phyloP scores from a whole-genome alignment of 2,888 invertebrate species.

The Hydropsyche betteni region DNA sequence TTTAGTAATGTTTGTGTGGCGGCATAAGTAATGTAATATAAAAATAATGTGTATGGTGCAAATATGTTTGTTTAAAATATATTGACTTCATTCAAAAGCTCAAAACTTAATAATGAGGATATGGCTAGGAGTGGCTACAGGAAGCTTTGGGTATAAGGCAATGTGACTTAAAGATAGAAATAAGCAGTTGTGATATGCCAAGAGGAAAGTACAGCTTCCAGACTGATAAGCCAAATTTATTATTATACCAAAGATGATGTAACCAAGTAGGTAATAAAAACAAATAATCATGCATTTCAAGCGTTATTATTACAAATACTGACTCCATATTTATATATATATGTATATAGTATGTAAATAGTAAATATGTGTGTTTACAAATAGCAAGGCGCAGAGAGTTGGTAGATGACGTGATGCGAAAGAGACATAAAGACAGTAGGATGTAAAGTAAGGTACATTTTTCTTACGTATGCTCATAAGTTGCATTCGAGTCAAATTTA shows the following conservation, averaged over 20 bases:
- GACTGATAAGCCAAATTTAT: conserved; percentile 65
- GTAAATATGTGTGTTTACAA: conserved; percentile 60
- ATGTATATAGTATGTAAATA: conserved; percentile 54
- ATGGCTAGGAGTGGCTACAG: conserved; percentile 45
- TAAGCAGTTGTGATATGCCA: conserved; percentile 52
- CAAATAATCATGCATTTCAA: conserved; percentile 88
- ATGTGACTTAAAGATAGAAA: conserved; percentile 48
- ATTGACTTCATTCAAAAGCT: conserved; percentile 40
- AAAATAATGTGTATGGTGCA: conserved; percentile 36
- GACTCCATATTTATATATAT: conserved; percentile 64
- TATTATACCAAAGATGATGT: conserved; percentile 52
- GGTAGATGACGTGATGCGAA: conserved; percentile 52
- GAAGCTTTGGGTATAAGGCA: conserved; percentile 49
- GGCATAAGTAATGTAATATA: background rate
- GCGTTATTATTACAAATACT: conserved; percentile 88
- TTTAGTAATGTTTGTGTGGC: conserved; percentile 11
- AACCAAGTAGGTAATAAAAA: conserved; percentile 69
- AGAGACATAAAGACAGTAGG: conserved; percentile 43
- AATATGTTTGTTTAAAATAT: conserved; percentile 32
- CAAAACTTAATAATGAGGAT: conserved; percentile 29
- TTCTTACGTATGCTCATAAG: too few species aligned
- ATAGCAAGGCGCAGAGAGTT: conserved; percentile 56
- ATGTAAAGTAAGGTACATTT: background rate
- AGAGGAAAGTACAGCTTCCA: conserved; percentile 52
- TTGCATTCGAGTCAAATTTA: conserved; percentile 52